Conservation (phyloP, 1,140 invertebrate species). For the Drusus annulatus region DNA sequence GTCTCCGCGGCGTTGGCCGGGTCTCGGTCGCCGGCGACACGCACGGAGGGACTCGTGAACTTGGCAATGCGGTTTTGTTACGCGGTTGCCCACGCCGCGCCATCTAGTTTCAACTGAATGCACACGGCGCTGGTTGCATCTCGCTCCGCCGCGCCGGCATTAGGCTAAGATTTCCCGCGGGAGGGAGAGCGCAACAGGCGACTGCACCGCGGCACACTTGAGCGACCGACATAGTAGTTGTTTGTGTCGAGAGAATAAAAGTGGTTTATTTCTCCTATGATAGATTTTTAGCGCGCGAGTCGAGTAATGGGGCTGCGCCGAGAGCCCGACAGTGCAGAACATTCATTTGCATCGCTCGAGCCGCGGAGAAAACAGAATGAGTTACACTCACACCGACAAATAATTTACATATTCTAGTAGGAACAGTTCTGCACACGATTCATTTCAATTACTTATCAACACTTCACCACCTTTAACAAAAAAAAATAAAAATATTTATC, state of each 20-base stretch:
- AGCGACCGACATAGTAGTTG: constrained; percentile 38
- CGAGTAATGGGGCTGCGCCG: background rate
- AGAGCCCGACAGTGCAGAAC: too few relatives aligned
- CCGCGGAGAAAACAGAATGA: background rate
- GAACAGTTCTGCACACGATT: too few relatives aligned
- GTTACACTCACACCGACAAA: too few relatives aligned
- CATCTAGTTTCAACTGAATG: constrained; percentile 44
- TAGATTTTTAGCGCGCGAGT: constrained; percentile 39
- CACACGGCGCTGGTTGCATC: constrained; percentile 38
- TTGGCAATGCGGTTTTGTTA: constrained; percentile 43
- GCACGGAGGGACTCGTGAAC: constrained; percentile 44
- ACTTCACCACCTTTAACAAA: too few relatives aligned
- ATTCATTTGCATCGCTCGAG: too few relatives aligned
- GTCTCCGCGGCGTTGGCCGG: background rate
- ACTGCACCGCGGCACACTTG: constrained; percentile 39
- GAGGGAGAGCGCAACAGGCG: constrained; percentile 5
- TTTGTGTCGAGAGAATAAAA: constrained; percentile 39
- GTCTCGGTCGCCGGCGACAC: constrained; percentile 38
- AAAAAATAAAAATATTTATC: too few relatives aligned
- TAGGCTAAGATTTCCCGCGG: background rate
- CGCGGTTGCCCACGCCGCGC: constrained; percentile 39
- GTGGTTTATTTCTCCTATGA: constrained; percentile 48
- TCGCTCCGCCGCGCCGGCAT: constrained; percentile 1
- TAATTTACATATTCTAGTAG: too few relatives aligned
- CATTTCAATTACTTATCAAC: too few relatives aligned